A percentile compares a stretch with the other conserved stretches of the same genome.
Evolutionary conservation across 2,888 invertebrate species (phyloP).

Genomic region (Erynnis tages): DNA sequence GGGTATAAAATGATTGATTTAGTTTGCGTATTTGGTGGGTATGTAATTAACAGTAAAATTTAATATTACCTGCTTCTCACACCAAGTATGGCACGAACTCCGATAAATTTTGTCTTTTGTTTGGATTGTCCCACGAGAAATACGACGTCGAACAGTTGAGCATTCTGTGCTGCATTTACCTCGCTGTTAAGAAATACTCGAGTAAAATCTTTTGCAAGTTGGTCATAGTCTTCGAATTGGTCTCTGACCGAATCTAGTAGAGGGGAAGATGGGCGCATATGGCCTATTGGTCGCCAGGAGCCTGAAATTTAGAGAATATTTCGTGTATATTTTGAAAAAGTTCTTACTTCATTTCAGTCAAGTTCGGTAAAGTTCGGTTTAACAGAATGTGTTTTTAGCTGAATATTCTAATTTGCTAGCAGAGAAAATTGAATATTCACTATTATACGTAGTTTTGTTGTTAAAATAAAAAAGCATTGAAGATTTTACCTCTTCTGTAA

Average conservation of each 20-base stretch:
- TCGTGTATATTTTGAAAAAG: too few relatives aligned
- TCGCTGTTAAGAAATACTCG: constrained; percentile 93
- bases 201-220: constrained; percentile 95
- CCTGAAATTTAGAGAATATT: constrained; percentile 76
- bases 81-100: constrained; percentile 94
- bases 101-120: constrained; percentile 94
- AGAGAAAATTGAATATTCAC: too few relatives aligned
- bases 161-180: constrained; percentile 88
- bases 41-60: not conserved
- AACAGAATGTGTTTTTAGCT: too few relatives aligned
- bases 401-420: too few relatives aligned
- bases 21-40: not conserved
- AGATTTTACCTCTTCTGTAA: constrained; percentile 86
- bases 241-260: constrained; percentile 95
- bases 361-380: too few relatives aligned
- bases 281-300: constrained; percentile 96
- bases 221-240: constrained; percentile 97
- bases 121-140: constrained; percentile 96
- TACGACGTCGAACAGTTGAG: constrained; percentile 93
- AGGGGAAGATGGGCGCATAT: constrained; percentile 96
- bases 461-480: too few relatives aligned
- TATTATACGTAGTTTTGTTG: too few relatives aligned
- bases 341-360: too few relatives aligned
- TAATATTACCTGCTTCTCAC: constrained; percentile 92
- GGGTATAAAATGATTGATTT: too few relatives aligned